These are phyloP conservation scores for Habroteleia sp. DNA, from an alignment of 2,888 invertebrate species.

Conservation along the genomic window DNA sequence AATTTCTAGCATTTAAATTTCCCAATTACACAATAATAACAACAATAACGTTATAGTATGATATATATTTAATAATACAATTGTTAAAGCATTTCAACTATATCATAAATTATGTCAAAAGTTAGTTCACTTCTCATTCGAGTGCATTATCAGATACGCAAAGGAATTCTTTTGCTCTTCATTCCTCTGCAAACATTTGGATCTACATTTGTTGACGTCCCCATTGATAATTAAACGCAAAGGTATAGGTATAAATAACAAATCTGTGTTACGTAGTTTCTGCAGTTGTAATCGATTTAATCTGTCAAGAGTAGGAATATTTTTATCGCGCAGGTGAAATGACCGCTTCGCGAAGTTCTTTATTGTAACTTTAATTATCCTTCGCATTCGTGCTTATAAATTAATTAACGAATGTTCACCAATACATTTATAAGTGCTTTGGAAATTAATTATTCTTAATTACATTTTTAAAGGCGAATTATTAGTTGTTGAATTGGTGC, in stretches of 20 bases:
- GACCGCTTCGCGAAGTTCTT: conserved; percentile 27
- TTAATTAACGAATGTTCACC: neutral
- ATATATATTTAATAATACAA: too few species aligned
- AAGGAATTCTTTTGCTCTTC: neutral
- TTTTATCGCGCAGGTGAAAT: conserved; percentile 29
- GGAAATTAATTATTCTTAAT: conserved; percentile 1
- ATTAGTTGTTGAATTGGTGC: neutral
- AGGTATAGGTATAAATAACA: neutral
- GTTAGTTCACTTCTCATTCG: too few species aligned
- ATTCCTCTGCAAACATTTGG: neutral
- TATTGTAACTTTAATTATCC: too few species aligned
- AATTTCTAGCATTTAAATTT: too few species aligned
- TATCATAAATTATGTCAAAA: too few species aligned
- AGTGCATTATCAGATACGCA: too few species aligned
- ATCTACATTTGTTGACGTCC: conserved; percentile 5
- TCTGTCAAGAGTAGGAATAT: conserved; percentile 12
- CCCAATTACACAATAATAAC: too few species aligned
- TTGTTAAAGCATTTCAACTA: too few species aligned
- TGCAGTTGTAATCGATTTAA: conserved; percentile 31
- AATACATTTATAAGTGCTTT: conserved; percentile 1
- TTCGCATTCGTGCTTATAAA: conserved; percentile 1
- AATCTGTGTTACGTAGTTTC: conserved; percentile 14
- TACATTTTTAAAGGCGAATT: neutral
- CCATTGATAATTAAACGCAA: conserved; percentile 21
- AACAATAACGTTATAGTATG: too few species aligned